Percentiles rank a stretch among this genome's conserved stretches.
Evolutionary conservation across 1,140 invertebrate genomes (phyloP).

Genomic region (Drosophila setifemur): DNA sequence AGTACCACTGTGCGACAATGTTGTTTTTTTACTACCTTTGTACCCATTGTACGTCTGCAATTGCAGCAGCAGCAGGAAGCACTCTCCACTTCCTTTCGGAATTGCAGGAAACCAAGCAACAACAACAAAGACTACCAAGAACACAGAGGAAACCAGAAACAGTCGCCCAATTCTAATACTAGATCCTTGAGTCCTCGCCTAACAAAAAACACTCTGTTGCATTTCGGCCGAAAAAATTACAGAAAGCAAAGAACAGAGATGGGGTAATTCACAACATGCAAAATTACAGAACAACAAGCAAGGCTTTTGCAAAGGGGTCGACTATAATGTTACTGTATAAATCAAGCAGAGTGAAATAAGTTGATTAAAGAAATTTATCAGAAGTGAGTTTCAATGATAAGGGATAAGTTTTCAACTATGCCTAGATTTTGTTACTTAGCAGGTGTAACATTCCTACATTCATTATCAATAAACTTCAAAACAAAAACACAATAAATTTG

Average conservation of each 20-base stretch:
- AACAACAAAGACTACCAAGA: slow-evolving; percentile 17
- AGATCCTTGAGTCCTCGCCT: slow-evolving; percentile 7
- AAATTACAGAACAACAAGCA: not conserved
- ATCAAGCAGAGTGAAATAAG: too few species aligned
- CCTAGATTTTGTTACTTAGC: too few species aligned
- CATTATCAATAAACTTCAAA: too few species aligned
- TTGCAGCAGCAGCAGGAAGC: slow-evolving; percentile 43
- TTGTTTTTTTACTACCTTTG: not conserved
- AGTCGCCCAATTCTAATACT: slow-evolving; percentile 51
- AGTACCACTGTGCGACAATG: slow-evolving; percentile 31
- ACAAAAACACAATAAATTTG: too few species aligned
- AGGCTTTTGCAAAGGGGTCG: not conserved
- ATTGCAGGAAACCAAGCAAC: slow-evolving; percentile 48
- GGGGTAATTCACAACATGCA: slow-evolving; percentile 14
- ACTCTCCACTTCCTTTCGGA: slow-evolving; percentile 67
- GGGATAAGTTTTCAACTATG: too few species aligned
- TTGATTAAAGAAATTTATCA: too few species aligned
- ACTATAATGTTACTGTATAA: not conserved
- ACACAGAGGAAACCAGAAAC: slow-evolving; percentile 6
- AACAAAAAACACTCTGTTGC: slow-evolving; percentile 9
- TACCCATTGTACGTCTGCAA: slow-evolving; percentile 34
- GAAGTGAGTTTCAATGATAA: too few species aligned
- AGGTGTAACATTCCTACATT: too few species aligned
- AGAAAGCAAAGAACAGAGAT: not conserved
- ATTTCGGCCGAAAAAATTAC: slow-evolving; percentile 32